A percentile compares a stretch with the other conserved stretches of the same genome.
Conservation (phyloP, 2,888 invertebrate species). For the Diarsia mendica region DNA sequence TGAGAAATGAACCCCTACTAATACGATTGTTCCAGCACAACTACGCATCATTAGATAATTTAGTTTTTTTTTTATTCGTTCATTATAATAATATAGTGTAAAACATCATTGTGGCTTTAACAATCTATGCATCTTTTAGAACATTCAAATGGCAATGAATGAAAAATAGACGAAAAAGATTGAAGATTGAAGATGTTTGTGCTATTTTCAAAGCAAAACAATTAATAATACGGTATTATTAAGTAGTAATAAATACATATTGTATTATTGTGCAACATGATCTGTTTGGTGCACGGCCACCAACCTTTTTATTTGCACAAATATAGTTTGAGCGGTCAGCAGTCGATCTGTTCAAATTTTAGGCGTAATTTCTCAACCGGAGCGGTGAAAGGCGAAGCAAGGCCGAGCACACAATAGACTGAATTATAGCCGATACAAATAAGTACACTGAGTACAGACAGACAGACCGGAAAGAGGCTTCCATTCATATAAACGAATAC, state of each 20-base stretch:
- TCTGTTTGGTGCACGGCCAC: slow-evolving; percentile 63
- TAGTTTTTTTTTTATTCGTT: no score
- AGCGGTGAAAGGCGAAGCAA: slow-evolving; percentile 85
- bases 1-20: neutral
- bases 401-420: slow-evolving; percentile 80
- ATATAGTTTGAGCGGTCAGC: slow-evolving; percentile 42
- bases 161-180: neutral
- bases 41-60: neutral
- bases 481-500: slow-evolving; percentile 82
- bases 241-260: slow-evolving; percentile 15
- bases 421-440: slow-evolving; percentile 77
- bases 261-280: slow-evolving; percentile 41
- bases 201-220: neutral
- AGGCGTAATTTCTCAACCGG: slow-evolving; percentile 82
- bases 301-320: slow-evolving; percentile 66
- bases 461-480: slow-evolving; percentile 80
- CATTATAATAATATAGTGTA: no score
- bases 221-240: neutral
- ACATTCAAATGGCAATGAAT: neutral
- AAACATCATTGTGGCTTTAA: no score
- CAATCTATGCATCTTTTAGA: neutral
- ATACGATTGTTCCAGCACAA: neutral
- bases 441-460: slow-evolving; percentile 69
- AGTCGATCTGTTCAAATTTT: slow-evolving; percentile 71
- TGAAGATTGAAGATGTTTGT: no score